These are phyloP conservation scores for Atlantisia rogersi DNA, from an alignment of 2,113 vertebrate species.

Conservation along the genomic window DNA sequence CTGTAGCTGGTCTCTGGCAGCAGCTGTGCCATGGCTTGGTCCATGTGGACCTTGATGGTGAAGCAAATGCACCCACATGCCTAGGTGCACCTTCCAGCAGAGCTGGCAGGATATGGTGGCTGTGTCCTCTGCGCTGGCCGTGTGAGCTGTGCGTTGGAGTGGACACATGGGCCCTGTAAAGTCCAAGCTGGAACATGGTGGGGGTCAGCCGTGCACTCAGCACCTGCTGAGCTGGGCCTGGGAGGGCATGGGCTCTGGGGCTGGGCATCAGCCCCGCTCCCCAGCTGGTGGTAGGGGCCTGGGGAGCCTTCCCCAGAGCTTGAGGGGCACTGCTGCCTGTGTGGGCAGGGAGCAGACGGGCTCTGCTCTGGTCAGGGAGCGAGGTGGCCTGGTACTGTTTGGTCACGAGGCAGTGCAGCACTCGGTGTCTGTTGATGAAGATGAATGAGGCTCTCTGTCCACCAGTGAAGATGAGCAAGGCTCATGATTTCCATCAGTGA, in stretches of 20 bases:
- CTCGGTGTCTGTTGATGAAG: too few relatives aligned
- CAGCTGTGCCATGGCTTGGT: neutral
- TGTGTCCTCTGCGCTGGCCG: fast-evolving
- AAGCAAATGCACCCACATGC: fast-evolving
- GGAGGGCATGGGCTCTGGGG: fast-evolving
- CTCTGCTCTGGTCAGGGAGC: too few relatives aligned
- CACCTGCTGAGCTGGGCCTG: neutral
- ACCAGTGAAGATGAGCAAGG: too few relatives aligned
- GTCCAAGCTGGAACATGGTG: neutral
- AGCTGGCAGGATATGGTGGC: neutral
- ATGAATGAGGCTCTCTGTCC: too few relatives aligned
- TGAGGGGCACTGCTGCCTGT: neutral
- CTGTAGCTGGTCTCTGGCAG: neutral
- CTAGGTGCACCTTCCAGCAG: neutral
- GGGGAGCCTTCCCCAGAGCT: neutral
- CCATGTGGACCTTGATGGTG: neutral
- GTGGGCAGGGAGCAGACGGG: too few relatives aligned
- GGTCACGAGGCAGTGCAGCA: neutral
- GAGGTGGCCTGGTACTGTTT: neutral
- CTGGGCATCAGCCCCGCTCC: neutral
- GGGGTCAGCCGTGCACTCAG: neutral
- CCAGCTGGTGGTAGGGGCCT: neutral
- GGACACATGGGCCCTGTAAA: neutral
- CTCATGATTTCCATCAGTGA: neutral
- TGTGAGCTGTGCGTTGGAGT: fast-evolving